These are phyloP conservation scores for Cerastis rubricosa DNA, from an alignment of 2,888 invertebrate genomes.

Conservation along the genomic window DNA sequence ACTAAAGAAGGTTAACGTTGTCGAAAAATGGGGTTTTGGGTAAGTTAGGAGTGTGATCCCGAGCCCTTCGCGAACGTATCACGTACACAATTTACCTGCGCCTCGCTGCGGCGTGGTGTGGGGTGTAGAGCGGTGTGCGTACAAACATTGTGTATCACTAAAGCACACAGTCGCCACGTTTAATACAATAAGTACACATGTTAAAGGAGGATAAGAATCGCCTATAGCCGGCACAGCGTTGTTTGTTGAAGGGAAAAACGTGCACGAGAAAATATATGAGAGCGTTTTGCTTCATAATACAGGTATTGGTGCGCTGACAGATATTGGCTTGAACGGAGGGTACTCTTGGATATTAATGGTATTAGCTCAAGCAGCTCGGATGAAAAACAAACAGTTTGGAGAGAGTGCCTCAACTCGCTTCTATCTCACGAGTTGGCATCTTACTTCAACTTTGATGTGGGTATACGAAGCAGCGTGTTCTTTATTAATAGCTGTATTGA, in stretches of 20 bases:
- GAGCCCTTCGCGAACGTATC: not conserved
- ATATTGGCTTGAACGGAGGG: constrained; percentile 42
- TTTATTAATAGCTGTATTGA: not conserved
- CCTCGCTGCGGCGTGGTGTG: not conserved
- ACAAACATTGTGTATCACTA: constrained; percentile 39
- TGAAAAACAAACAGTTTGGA: constrained; percentile 58
- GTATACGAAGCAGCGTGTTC: not conserved
- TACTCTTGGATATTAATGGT: constrained; percentile 60
- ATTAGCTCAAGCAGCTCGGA: constrained; percentile 56
- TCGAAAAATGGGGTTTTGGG: constrained; percentile 1
- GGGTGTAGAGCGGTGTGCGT: not conserved
- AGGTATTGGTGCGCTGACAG: constrained; percentile 32
- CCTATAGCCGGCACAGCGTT: constrained; percentile 34
- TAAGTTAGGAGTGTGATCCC: constrained; percentile 11
- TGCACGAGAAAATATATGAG: constrained; percentile 52
- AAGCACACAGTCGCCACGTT: constrained; percentile 39
- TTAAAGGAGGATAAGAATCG: constrained; percentile 54
- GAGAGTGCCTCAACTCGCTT: constrained; percentile 6
- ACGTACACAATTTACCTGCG: constrained; percentile 43
- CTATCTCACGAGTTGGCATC: constrained; percentile 5
- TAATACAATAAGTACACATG: constrained; percentile 59
- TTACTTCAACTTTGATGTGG: constrained; percentile 21
- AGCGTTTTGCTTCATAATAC: constrained; percentile 39
- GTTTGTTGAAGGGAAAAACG: constrained; percentile 57
- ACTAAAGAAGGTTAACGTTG: constrained; percentile 16